Evolutionary conservation across 1,140 invertebrate genomes (phyloP), one percentile per base, ranked within the genome.

Genomic region (Lordiphosa mommai): DNA sequence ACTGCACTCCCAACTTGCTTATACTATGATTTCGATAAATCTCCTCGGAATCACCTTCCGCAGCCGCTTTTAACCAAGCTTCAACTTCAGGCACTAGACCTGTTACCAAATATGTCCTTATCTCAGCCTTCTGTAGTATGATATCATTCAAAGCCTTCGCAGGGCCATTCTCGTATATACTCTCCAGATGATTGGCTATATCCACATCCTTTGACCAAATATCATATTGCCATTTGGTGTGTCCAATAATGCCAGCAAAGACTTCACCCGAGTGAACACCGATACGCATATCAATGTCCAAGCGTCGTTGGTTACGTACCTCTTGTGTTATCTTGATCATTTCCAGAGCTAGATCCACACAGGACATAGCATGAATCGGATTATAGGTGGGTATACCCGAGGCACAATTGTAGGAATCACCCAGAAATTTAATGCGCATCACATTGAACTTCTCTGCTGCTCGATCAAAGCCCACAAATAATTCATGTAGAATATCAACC

Each of bases 121-220:
- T 91, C 27, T 92, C 91, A 61, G 93, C 91, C 77, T 94, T 92
- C n/a, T 89, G 89, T 30, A 96, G 90, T 10, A 93, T 91, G 8
- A 91, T 89, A 79, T 95, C 93, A 20, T 91, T 91, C 53, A 91
- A 85, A 38, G 90, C 91, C 61, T 91, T 92, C 92, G 55, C 92
- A 89, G 82, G 95, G 94, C 68, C 90, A 68, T 56, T 91, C 79
- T 63, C 61, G 29, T 14, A 58, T 70, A 2, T 86, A 86, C 95
- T 94, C 89, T 98, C 97, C 95, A 99, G 96, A 77, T 94, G 94
- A 89, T 97, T 97, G 1, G 97, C 97, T 61, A 98, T 95, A 6
- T 95, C 95, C 10, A 97, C 97, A 87, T 99, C 97, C 77, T 94
- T 93, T 0, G 96, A 98, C 96, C 97, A 99, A 66, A 99, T 94